These are phyloP conservation scores for Chelonus insularis DNA, from an alignment of 1,140 invertebrate genomes.

Conservation along the genomic window DNA sequence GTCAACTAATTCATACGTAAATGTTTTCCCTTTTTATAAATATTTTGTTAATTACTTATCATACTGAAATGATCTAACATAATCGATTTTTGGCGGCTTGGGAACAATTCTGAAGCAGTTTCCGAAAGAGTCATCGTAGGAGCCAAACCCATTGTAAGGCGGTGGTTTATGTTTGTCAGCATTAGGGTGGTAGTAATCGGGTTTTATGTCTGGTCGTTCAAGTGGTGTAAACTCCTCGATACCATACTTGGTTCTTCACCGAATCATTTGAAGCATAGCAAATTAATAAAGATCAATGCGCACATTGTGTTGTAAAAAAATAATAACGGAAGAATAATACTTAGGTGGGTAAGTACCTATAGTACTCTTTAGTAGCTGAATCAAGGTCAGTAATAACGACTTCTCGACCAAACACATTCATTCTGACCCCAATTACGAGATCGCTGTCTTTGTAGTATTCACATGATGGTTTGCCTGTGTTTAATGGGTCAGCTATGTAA, in stretches of 20 bases:
- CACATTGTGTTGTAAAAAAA: neutral
- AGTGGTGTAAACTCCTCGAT: constrained; percentile 66
- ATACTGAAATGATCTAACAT: constrained; percentile 78
- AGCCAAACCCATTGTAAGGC: constrained; percentile 87
- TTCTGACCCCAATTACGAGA: constrained; percentile 75
- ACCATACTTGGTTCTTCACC: constrained; percentile 49
- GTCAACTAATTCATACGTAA: too few relatives aligned
- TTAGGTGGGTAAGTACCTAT: constrained; percentile 60
- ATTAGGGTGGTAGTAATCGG: constrained; percentile 46
- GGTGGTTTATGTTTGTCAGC: constrained; percentile 70
- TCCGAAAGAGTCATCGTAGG: constrained; percentile 82
- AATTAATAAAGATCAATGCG: constrained; percentile 19
- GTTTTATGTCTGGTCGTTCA: constrained; percentile 52
- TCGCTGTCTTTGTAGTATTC: constrained; percentile 75
- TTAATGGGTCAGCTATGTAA: constrained; percentile 65
- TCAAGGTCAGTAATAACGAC: constrained; percentile 85
- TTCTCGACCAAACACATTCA: constrained; percentile 79
- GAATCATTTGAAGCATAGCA: constrained; percentile 5
- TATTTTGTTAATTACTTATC: too few relatives aligned
- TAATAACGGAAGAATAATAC: neutral
- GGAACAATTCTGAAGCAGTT: constrained; percentile 79
- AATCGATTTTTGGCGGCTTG: constrained; percentile 74
- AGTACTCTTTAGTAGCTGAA: constrained; percentile 85
- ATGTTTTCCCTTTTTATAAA: too few relatives aligned
- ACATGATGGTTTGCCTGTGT: constrained; percentile 55